Percentiles rank a stretch among this genome's conserved stretches.
Evolutionary conservation across 2,888 invertebrate genomes (phyloP).

Genomic region (Vandiemenella viatica): DNA sequence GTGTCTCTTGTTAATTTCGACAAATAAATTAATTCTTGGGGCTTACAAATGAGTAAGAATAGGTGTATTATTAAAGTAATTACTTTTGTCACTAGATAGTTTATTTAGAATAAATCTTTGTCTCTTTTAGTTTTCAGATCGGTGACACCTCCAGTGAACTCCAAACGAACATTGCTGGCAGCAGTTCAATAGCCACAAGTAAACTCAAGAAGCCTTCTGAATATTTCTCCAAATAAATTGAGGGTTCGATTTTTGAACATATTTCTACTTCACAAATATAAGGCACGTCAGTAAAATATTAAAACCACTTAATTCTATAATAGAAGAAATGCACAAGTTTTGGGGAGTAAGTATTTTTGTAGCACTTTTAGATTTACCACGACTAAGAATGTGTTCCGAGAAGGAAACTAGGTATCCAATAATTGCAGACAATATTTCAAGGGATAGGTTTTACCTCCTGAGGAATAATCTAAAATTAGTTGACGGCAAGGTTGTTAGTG

Average conservation of each 20-base stretch:
- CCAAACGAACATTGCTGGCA: no score
- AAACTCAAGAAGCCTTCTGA: not conserved
- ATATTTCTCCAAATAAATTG: not conserved
- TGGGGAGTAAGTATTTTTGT: not conserved
- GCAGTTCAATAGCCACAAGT: no score
- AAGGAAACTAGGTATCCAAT: conserved; percentile 1
- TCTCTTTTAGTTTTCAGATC: no score
- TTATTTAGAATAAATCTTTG: no score
- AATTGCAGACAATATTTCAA: conserved; percentile 1
- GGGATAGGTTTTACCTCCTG: conserved; percentile 4
- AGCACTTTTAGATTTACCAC: conserved; percentile 1
- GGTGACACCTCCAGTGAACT: no score
- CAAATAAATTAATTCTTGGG: no score
- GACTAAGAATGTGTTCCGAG: conserved; percentile 2
- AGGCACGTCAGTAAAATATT: not conserved
- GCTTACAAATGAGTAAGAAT: no score
- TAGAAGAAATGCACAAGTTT: conserved; percentile 1
- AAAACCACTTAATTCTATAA: not conserved
- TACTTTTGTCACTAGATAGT: no score
- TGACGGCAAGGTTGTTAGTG: conserved; percentile 4
- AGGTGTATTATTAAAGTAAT: no score
- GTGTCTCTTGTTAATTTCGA: no score
- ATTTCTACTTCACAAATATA: not conserved
- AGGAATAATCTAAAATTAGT: conserved; percentile 8
- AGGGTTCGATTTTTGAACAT: not conserved